Percentiles rank a stretch among this genome's conserved stretches.
Evolutionary conservation across 2,888 invertebrate genomes (phyloP).

Genomic region (Anaspis maculata): DNA sequence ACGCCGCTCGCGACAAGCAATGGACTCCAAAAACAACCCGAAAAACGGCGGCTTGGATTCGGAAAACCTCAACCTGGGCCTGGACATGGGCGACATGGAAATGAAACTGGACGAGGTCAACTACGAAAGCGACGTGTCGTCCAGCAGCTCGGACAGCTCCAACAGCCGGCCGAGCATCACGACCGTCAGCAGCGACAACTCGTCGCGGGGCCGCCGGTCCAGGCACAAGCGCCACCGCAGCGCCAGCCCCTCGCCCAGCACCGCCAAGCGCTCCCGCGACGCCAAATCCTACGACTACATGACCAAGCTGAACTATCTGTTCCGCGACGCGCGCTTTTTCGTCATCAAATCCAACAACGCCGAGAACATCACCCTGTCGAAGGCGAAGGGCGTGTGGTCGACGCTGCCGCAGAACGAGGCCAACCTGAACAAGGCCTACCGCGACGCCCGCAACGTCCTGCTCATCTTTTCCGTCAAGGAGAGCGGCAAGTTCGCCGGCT

Average conservation of each 20-base stretch:
- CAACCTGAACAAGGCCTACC: slow-evolving; percentile 89
- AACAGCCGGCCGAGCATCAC: slow-evolving; percentile 71
- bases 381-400: slow-evolving; percentile 95
- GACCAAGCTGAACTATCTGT: slow-evolving; percentile 87
- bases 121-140: slow-evolving; percentile 86
- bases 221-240: slow-evolving; percentile 49
- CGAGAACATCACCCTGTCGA: slow-evolving; percentile 91
- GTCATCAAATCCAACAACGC: slow-evolving; percentile 97
- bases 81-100: slow-evolving; percentile 72
- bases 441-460: slow-evolving; percentile 87
- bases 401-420: slow-evolving; percentile 95
- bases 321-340: slow-evolving; percentile 90
- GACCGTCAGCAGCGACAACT: slow-evolving; percentile 64
- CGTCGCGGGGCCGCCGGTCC: slow-evolving; percentile 47
- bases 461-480: slow-evolving; percentile 96
- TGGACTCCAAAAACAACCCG: slow-evolving; percentile 36
- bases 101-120: slow-evolving; percentile 68
- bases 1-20: too few relatives aligned
- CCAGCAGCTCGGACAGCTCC: slow-evolving; percentile 63
- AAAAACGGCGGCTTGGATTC: slow-evolving; percentile 40
- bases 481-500: slow-evolving; percentile 92
- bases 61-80: slow-evolving; percentile 38
- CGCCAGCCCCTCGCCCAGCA: slow-evolving; percentile 35
- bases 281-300: slow-evolving; percentile 72
- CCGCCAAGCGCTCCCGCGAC: slow-evolving; percentile 36